Conservation (phyloP, 2,888 invertebrate genomes). For the Oxyteleia sp. region DNA sequence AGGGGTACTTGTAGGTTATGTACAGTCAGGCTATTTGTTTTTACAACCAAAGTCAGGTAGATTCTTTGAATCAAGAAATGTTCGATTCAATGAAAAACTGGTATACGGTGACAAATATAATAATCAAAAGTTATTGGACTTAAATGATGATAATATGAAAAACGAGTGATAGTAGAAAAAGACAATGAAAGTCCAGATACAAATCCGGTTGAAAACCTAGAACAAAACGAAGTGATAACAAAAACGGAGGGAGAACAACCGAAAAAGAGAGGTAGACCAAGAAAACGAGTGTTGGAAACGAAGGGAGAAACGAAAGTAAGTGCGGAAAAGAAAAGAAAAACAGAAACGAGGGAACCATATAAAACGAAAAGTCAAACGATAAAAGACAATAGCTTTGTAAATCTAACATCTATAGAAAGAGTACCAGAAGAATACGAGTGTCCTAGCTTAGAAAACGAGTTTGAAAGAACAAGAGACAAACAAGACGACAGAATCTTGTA, state of each 20-base stretch:
- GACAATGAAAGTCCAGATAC: too few species aligned
- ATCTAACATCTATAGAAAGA: not conserved
- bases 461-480: not conserved
- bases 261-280: conserved; percentile 35
- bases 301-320: conserved; percentile 35
- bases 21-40: conserved; percentile 64
- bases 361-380: conserved; percentile 12
- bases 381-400: conserved; percentile 28
- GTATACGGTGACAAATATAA: conserved; percentile 70
- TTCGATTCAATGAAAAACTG: conserved; percentile 74
- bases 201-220: too few species aligned
- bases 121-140: too few species aligned
- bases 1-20: conserved; percentile 62
- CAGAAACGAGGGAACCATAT: conserved; percentile 20
- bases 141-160: conserved; percentile 43
- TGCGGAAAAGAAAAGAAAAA: conserved; percentile 5
- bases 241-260: not conserved
- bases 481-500: conserved; percentile 19
- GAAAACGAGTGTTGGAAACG: conserved; percentile 33
- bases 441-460: not conserved
- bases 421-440: not conserved
- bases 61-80: conserved; percentile 73
- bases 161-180: conserved; percentile 33
- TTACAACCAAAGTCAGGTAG: conserved; percentile 68
- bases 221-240: not conserved